Conservation (phyloP, 2,797 vertebrate genomes). For the Trachurus trachurus region DNA sequence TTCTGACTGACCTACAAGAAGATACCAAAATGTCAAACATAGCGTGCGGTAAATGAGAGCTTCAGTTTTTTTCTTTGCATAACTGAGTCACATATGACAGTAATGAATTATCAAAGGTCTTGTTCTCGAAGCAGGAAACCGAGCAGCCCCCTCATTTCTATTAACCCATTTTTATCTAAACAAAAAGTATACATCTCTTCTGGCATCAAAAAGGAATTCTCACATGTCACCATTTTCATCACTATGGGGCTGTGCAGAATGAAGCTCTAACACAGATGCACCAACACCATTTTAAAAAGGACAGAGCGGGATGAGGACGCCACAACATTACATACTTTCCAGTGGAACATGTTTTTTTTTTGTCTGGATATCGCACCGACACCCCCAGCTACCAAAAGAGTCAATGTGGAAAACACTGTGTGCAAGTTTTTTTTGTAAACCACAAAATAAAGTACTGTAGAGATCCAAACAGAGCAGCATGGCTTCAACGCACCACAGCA, state of each 20-base stretch:
- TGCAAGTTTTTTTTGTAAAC: background rate
- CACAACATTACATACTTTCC: background rate
- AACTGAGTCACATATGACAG: background rate
- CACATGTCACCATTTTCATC: conserved; percentile 4
- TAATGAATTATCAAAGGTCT: conserved; percentile 39
- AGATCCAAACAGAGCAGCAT: background rate
- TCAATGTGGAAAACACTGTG: background rate
- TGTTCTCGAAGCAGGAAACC: conserved; percentile 54
- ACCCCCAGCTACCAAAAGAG: background rate
- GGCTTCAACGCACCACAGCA: background rate
- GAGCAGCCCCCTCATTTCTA: background rate
- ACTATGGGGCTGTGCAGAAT: background rate
- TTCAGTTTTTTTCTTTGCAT: background rate
- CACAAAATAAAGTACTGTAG: background rate
- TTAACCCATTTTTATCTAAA: background rate
- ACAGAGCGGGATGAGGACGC: background rate
- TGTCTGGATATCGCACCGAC: background rate
- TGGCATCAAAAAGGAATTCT: conserved; percentile 44
- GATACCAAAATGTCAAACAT: background rate
- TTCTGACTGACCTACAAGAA: background rate
- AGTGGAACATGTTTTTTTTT: background rate
- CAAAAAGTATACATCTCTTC: background rate
- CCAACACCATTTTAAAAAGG: background rate
- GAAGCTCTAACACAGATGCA: conserved; percentile 29
- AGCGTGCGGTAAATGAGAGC: background rate